Percentiles rank a stretch among this genome's conserved stretches.
These are phyloP conservation scores for Ditula angustiorana DNA, from an alignment of 2,888 invertebrate genomes.

Conservation along the genomic window DNA sequence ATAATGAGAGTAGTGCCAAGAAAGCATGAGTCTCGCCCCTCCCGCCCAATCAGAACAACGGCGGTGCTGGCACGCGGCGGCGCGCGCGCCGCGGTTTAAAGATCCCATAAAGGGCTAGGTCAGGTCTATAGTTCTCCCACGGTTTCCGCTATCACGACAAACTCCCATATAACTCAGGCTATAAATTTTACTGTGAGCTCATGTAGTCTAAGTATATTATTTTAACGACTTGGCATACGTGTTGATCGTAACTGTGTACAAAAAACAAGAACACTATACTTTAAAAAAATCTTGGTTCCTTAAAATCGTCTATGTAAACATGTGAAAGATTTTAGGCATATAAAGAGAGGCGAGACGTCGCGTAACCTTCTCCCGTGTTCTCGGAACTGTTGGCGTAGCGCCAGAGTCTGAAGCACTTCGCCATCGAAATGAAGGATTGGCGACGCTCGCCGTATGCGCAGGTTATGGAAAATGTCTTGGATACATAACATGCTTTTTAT, in stretches of 20 bases:
- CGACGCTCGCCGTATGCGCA: conserved; percentile 73
- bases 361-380: conserved; percentile 82
- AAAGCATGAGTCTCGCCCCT: conserved; percentile 57
- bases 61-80: conserved; percentile 46
- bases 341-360: conserved; percentile 81
- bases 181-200: conserved; percentile 16
- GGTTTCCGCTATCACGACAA: conserved; percentile 20
- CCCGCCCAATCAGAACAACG: conserved; percentile 56
- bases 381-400: conserved; percentile 77
- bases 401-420: conserved; percentile 66
- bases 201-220: conserved; percentile 11
- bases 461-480: conserved; percentile 75
- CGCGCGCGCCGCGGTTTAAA: conserved; percentile 22
- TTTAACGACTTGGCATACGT: conserved; percentile 15
- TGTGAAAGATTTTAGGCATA: conserved; percentile 80
- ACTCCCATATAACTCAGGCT: conserved; percentile 1
- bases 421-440: conserved; percentile 78
- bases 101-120: conserved; percentile 30
- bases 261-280: not conserved
- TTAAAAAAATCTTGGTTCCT: conserved; percentile 4
- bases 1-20: conserved; percentile 52
- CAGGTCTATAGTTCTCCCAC: conserved; percentile 20
- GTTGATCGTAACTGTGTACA: conserved; percentile 6
- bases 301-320: conserved; percentile 57
- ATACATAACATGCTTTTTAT: conserved; percentile 60